A percentile compares a stretch with the other conserved stretches of the same genome.
Conservation (phyloP, 2,797 vertebrate species). For the Danio aesculapii region DNA sequence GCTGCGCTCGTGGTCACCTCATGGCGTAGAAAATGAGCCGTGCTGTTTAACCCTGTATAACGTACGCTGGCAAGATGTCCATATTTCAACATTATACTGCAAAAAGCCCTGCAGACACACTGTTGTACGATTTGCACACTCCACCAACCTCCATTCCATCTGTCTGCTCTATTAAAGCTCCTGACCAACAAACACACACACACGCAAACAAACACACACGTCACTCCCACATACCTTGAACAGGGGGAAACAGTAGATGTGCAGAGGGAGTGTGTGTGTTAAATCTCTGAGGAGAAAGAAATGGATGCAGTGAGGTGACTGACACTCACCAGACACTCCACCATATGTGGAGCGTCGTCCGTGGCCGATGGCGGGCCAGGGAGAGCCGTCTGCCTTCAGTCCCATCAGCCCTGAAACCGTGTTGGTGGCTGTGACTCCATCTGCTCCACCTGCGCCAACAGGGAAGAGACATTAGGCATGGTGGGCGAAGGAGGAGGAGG, state of each 20-base stretch:
- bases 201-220: constrained; percentile 35
- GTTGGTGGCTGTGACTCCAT: constrained; percentile 88
- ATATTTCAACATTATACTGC: constrained; percentile 18
- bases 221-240: constrained; percentile 43
- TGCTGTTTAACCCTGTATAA: constrained; percentile 22
- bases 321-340: constrained; percentile 86
- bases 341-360: constrained; percentile 86
- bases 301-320: constrained; percentile 69
- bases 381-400: constrained; percentile 79
- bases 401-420: constrained; percentile 88
- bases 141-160: constrained; percentile 82
- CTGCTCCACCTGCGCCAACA: constrained; percentile 81
- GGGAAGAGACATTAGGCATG: constrained; percentile 56
- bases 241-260: constrained; percentile 46
- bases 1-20: constrained; percentile 8
- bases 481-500: constrained; percentile 4
- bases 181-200: constrained; percentile 67
- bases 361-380: constrained; percentile 81
- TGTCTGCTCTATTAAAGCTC: constrained; percentile 79
- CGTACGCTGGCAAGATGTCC: constrained; percentile 34
- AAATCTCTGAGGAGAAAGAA: constrained; percentile 69
- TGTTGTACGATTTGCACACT: constrained; percentile 75
- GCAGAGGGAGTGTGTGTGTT: constrained; percentile 62
- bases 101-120: constrained; percentile 64
- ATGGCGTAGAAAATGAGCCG: constrained; percentile 18